phyloP scores from a whole-genome alignment of 2,888 invertebrate genomes.

The Andrena haemorrhoa region DNA sequence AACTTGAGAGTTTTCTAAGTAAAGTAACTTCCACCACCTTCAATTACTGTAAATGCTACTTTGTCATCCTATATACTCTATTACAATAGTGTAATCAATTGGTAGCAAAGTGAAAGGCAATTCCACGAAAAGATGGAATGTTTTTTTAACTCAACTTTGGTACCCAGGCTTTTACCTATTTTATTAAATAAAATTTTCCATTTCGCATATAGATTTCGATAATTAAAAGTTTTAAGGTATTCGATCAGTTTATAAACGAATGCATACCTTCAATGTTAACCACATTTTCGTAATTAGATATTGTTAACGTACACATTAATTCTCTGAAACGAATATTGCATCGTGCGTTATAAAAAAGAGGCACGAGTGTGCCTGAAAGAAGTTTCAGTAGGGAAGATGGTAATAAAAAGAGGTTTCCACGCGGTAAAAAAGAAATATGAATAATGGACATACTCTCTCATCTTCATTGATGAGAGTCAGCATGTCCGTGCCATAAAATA shows the following conservation, averaged over 20 bases:
- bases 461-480: constrained; percentile 12
- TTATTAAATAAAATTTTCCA: background rate
- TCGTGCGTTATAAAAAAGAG: background rate
- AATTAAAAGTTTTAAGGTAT: background rate
- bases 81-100: no score
- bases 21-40: no score
- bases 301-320: background rate
- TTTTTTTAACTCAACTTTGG: no score
- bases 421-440: constrained; percentile 14
- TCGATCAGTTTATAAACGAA: background rate
- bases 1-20: no score
- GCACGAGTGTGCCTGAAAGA: background rate
- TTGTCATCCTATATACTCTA: no score
- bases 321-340: background rate
- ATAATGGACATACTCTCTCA: constrained; percentile 8
- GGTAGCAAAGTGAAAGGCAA: no score
- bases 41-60: no score
- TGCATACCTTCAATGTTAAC: background rate
- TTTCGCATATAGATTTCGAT: background rate
- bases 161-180: no score
- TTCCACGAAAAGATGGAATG: no score
- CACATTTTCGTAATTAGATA: background rate
- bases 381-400: background rate
- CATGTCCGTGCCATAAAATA: background rate
- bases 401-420: background rate